Evolutionary conservation across 2,888 invertebrate species (phyloP), one percentile per base, ranked within the genome.

Genomic region (Trissolcus japonicus): DNA sequence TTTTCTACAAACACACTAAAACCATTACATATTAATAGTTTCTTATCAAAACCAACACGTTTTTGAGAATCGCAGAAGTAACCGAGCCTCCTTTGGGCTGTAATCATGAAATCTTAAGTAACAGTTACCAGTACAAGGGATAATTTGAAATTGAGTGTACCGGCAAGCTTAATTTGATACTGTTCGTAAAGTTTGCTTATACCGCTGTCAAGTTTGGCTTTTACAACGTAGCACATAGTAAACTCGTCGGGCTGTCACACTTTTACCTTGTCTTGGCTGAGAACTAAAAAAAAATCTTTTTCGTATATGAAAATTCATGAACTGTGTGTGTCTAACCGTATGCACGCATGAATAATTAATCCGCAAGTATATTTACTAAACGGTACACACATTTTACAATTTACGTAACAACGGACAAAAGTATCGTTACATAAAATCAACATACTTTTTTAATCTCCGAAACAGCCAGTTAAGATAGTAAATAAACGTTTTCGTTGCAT

Each of bases 321-420:
- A 72, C 13, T 6, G 16, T 56, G 40, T 61, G 55, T 50, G 50
- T 16, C 16, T 46, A 46, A 46, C 46, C 16, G 16, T 46, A 46
- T 19, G 50, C 55, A 56, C 69, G 54, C 68, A 69, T 69, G 69
- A 56, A 69, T 69, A 69, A 69, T 71, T 63, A 63, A 71, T 56
- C 13, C 51, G 19, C 35, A 11, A 35, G 51, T 19, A 13, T 43
- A 48, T 68, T 61, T 21, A 61, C 55, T 54, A 68, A 68, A 25
- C 48, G 19, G 17, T 55, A 61, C 48, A 48, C 50, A n/a, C 35
- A 13, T 35, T 59, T 59, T 41, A 66, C 41, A 48, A 17, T 7
- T 67, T 29, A 25, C 17, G 53, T 16, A 59, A 67, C 17, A 41
- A 59, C 17, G 16, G 13, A 19, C 66, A 56, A 65, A 46, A 55